phyloP scores from a whole-genome alignment of 2,113 vertebrate species.

The Catharus fuscescens region DNA sequence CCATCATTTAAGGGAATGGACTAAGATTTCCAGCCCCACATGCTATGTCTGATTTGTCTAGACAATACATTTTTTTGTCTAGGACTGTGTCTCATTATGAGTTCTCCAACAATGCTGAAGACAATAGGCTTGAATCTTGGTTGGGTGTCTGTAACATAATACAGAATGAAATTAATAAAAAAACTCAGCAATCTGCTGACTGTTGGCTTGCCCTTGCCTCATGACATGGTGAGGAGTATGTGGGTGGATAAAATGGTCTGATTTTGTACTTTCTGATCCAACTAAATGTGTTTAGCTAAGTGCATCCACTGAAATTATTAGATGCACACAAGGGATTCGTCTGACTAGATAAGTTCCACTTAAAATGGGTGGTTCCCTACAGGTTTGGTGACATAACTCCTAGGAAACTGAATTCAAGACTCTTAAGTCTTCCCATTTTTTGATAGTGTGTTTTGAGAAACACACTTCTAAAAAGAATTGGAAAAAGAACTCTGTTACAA shows the following conservation, averaged over 20 bases:
- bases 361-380: background rate
- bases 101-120: constrained; percentile 36
- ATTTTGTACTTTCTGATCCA: constrained; percentile 41
- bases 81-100: constrained; percentile 54
- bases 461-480: background rate
- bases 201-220: constrained; percentile 36
- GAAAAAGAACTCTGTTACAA: background rate
- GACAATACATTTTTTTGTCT: constrained; percentile 66
- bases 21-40: constrained; percentile 42
- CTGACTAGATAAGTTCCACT: background rate
- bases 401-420: background rate
- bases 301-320: background rate
- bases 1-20: constrained; percentile 36
- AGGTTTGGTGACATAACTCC: constrained; percentile 38
- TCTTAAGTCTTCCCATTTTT: background rate
- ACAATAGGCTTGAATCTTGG: constrained; percentile 54
- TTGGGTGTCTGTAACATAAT: constrained; percentile 53
- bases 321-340: background rate
- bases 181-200: constrained; percentile 39
- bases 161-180: constrained; percentile 45
- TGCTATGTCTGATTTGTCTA: constrained; percentile 66
- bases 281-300: background rate
- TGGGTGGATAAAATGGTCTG: constrained; percentile 49
- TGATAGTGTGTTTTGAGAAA: background rate
- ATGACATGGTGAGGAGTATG: constrained; percentile 6